A percentile compares a stretch with the other conserved stretches of the same genome.
These are phyloP conservation scores for Rallus limicola DNA, from an alignment of 2,113 vertebrate genomes.

Conservation along the genomic window DNA sequence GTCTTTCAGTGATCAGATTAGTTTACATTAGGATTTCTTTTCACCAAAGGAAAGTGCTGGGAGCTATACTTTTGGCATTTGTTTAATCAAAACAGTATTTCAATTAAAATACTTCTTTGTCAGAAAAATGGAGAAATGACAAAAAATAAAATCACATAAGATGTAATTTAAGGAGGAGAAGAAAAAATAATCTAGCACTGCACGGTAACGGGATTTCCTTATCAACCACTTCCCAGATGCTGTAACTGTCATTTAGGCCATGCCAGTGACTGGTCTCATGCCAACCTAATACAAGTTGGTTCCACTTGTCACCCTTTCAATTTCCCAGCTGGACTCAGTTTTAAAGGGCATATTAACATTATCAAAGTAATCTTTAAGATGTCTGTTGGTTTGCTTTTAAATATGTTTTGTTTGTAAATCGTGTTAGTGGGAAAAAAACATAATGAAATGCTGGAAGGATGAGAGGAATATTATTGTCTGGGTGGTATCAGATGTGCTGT, in stretches of 20 bases:
- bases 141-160: slow-evolving; percentile 54
- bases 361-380: slow-evolving; percentile 76
- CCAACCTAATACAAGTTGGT: slow-evolving; percentile 78
- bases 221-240: slow-evolving; percentile 77
- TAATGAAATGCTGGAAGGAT: slow-evolving; percentile 59
- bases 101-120: slow-evolving; percentile 2
- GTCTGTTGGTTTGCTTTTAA: slow-evolving; percentile 47
- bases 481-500: slow-evolving; percentile 38
- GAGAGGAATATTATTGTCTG: slow-evolving; percentile 51
- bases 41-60: slow-evolving; percentile 8
- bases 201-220: slow-evolving; percentile 79
- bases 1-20: slow-evolving; percentile 24
- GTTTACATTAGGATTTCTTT: slow-evolving; percentile 16
- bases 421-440: neutral
- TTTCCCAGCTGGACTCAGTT: slow-evolving; percentile 76
- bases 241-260: slow-evolving; percentile 73
- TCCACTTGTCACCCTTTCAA: slow-evolving; percentile 80
- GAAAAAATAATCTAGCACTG: neutral
- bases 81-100: slow-evolving; percentile 38
- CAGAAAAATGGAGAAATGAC: slow-evolving; percentile 54
- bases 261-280: slow-evolving; percentile 69
- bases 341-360: slow-evolving; percentile 81
- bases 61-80: slow-evolving; percentile 41
- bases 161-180: slow-evolving; percentile 60
- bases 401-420: slow-evolving; percentile 61